A percentile compares a stretch with the other conserved stretches of the same genome.
These are phyloP conservation scores for Antitype chi DNA, from an alignment of 2,888 invertebrate genomes.

Conservation along the genomic window DNA sequence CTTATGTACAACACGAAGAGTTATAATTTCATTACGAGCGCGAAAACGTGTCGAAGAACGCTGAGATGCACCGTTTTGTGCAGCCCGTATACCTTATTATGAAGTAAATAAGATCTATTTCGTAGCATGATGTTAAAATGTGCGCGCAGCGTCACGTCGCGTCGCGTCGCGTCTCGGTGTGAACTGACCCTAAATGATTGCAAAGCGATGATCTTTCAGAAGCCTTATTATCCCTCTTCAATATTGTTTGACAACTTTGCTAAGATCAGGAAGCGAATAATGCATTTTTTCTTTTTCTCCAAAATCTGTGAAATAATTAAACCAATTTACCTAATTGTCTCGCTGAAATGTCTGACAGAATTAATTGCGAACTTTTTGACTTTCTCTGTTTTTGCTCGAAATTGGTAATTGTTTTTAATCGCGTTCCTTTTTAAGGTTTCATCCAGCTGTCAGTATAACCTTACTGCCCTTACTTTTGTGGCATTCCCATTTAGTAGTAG, in stretches of 20 bases:
- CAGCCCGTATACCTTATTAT: too few species aligned
- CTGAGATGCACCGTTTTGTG: too few species aligned
- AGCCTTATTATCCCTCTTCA: conserved; percentile 18
- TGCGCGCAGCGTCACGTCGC: too few species aligned
- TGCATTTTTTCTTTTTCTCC: conserved; percentile 14
- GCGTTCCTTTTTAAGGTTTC: conserved; percentile 25
- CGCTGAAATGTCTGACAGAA: conserved; percentile 46
- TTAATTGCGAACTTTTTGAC: conserved; percentile 57
- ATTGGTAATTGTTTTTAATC: conserved; percentile 37
- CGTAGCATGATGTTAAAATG: too few species aligned
- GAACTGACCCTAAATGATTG: too few species aligned
- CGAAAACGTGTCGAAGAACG: too few species aligned
- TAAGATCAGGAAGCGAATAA: conserved; percentile 16
- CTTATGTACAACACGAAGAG: too few species aligned
- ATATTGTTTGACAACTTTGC: conserved; percentile 25
- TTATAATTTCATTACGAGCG: too few species aligned
- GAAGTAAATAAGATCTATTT: too few species aligned
- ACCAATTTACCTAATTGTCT: conserved; percentile 39
- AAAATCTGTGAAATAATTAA: conserved; percentile 46
- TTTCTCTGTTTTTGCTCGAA: conserved; percentile 16
- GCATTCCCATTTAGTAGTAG: not conserved
- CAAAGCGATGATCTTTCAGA: too few species aligned
- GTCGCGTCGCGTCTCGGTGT: too few species aligned
- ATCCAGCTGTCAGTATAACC: conserved; percentile 21
- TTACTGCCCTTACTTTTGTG: not conserved